Evolutionary conservation across 2,888 invertebrate genomes (phyloP), one percentile per base, ranked within the genome.

Genomic region (Taphrorychus bicolor): DNA sequence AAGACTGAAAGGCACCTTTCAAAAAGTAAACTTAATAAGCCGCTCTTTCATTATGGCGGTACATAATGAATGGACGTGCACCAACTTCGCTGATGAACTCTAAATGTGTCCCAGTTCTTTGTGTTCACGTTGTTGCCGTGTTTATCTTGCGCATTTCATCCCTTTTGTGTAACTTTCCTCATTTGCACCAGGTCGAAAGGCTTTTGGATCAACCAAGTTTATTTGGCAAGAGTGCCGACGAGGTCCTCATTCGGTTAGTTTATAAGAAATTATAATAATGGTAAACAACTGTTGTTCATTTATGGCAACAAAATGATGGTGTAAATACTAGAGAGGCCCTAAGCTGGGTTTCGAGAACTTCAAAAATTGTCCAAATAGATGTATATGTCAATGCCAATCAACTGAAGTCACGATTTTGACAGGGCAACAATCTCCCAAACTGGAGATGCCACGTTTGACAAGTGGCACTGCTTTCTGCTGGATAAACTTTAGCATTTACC

Each of bases 111-210:
- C 45, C 45, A 45, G 45, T 45, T 45, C 45, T 45, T 45, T 45
- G 45, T 45, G 14, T 45, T 45, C 17, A 17, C 45, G 16, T 17
- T 32, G 32, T 14, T 16, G 45, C 14, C 45, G 17, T 14, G 14
- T 45, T 45, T 45, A 45, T 45, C 45, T 45, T 45, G 45, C 45
- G 45, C 45, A 45, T 45, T 45, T 45, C 45, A n/a, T n/a, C 45
- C 17, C 16, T 45, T 45, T 45, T 45, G 45, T 45, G 45, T 17
- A 45, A 45, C 45, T 45, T 45, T 45, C 45, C 45, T 45, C 45
- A 45, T 45, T 45, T 45, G 45, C 45, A 45, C 45, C 45, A 17
- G 45, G 17, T 45, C 45, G 11, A 45, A 32, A 32, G 32, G 32
- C 32, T 32, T 3, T 32, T 3, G 2, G 32, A 11, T 32, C 32